Conservation (phyloP, 2,888 invertebrate genomes). For the Lepas anatifera region DNA sequence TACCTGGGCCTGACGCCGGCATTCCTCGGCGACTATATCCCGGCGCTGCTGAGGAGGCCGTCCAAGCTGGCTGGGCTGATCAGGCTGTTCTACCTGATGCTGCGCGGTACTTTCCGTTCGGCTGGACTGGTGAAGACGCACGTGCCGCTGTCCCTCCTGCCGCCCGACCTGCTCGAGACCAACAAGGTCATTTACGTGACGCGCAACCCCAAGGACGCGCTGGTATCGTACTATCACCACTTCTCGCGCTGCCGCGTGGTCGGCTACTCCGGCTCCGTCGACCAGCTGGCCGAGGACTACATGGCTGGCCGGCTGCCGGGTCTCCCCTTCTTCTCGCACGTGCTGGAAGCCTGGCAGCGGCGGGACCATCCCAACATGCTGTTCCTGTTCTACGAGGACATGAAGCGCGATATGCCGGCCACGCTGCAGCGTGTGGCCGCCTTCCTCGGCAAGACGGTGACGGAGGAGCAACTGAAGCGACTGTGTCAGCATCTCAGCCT, state of each 20-base stretch:
- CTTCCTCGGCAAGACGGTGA: constrained; percentile 25
- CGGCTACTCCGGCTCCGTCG: not conserved
- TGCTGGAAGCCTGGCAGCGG: constrained; percentile 30
- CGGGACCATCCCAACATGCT: constrained; percentile 31
- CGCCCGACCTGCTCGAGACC: constrained; percentile 5
- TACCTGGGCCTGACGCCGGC: not conserved
- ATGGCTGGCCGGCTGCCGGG: constrained; percentile 6
- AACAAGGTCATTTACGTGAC: constrained; percentile 10
- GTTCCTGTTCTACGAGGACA: constrained; percentile 34
- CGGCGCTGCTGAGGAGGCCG: not conserved
- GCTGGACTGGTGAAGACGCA: not conserved
- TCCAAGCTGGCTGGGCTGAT: not conserved
- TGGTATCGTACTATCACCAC: constrained; percentile 5
- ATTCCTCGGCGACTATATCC: constrained; percentile 2
- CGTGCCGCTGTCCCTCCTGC: not conserved
- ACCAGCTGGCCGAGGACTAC: constrained; percentile 3
- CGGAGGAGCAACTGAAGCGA: constrained; percentile 14
- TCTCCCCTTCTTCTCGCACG: constrained; percentile 34
- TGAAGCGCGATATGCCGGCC: constrained; percentile 29
- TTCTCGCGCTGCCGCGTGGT: not conserved
- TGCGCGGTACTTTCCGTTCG: not conserved
- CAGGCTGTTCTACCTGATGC: not conserved
- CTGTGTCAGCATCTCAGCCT: constrained; percentile 19
- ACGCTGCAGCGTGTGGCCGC: constrained; percentile 24
- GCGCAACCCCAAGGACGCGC: constrained; percentile 7